phyloP scores from a whole-genome alignment of 2,797 vertebrate genomes.

The Tragopan temminckii region DNA sequence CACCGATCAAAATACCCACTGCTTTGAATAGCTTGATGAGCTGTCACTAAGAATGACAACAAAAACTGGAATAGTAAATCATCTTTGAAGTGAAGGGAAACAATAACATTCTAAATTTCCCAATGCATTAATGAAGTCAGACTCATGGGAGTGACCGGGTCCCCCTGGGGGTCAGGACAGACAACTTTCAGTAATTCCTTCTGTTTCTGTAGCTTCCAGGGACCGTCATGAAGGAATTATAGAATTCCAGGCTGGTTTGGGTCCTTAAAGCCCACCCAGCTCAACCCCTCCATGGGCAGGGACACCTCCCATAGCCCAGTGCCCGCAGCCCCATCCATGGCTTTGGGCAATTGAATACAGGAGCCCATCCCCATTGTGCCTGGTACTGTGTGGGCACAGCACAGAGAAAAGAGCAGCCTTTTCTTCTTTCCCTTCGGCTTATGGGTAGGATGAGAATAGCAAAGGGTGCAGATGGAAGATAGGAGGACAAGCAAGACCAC shows the following conservation, averaged over 20 bases:
- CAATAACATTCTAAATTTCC: background rate
- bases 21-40: background rate
- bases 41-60: background rate
- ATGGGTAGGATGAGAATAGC: rapidly evolving
- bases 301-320: background rate
- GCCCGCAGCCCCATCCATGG: background rate
- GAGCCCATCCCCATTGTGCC: rapidly evolving
- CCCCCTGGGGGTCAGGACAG: background rate
- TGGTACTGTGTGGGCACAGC: background rate
- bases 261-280: background rate
- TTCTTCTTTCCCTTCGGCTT: background rate
- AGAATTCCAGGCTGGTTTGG: background rate
- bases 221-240: background rate
- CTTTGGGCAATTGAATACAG: background rate
- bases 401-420: rapidly evolving
- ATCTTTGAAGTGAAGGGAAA: background rate
- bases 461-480: background rate
- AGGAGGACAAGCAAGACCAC: background rate
- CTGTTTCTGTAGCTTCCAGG: background rate
- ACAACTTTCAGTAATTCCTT: background rate
- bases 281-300: background rate
- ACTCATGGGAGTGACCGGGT: rapidly evolving
- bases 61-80: background rate
- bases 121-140: background rate
- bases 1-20: rapidly evolving